Percentiles rank a stretch among this genome's conserved stretches.
These are phyloP conservation scores for Macrophya annulata DNA, from an alignment of 2,888 invertebrate species.

Conservation along the genomic window DNA sequence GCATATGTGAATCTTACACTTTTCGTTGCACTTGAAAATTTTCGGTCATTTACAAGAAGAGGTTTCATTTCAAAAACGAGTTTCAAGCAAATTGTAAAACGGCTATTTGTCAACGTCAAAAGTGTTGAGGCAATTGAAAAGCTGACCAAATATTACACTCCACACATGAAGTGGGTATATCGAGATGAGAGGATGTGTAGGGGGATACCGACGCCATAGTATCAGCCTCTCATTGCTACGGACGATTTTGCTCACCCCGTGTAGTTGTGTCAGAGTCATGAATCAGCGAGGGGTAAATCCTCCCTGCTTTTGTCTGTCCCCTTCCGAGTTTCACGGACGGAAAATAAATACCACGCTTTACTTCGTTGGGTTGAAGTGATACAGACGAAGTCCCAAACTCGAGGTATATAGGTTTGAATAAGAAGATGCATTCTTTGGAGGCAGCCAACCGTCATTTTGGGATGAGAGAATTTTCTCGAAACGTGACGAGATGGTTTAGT, in stretches of 20 bases:
- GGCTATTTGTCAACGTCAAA: conserved; percentile 24
- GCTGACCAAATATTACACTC: not conserved
- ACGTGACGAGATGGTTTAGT: conserved; percentile 7
- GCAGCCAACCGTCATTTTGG: conserved; percentile 13
- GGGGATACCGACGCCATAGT: not conserved
- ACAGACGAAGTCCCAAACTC: conserved; percentile 18
- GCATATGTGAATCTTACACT: too few relatives aligned
- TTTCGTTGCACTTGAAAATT: too few relatives aligned
- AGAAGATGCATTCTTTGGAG: conserved; percentile 33
- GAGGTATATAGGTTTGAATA: conserved; percentile 15
- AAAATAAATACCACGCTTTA: conserved; percentile 40
- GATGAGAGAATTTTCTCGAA: conserved; percentile 34
- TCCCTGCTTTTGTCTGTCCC: conserved; percentile 21
- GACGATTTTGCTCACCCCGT: conserved; percentile 15
- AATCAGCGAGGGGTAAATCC: conserved; percentile 43
- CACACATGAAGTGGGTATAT: not conserved
- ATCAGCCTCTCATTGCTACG: conserved; percentile 5
- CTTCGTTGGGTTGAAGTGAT: not conserved
- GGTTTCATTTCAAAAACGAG: too few relatives aligned
- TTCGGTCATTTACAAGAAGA: too few relatives aligned
- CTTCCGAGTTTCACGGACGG: not conserved
- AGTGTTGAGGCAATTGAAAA: not conserved
- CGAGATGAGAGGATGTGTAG: not conserved
- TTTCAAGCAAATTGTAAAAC: not conserved
- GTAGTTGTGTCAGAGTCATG: not conserved